Evolutionary conservation across 2,888 invertebrate genomes (phyloP), one percentile per base, ranked within the genome.

Genomic region (Stramonita haemastoma): DNA sequence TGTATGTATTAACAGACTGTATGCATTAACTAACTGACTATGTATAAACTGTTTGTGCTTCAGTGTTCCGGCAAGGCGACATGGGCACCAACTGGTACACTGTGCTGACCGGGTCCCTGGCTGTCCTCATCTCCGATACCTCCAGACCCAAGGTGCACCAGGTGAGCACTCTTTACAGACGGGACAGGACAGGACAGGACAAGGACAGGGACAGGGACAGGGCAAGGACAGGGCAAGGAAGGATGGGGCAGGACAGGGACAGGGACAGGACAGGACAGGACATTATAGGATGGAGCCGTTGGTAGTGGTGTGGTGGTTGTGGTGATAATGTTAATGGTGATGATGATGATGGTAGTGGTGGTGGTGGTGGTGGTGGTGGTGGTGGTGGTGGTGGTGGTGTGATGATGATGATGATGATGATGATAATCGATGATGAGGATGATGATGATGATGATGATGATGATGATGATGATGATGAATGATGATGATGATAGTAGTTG

Each of bases 11-110:
- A 13, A 1, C 13, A 13, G 46, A 46, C 8, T 46, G 46, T 46
- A 46, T 46, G 8, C 8, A 46, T 46, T 46, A 46, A 46, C 46
- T 46, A 8, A 46, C 46, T 46, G 46, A 46, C 46, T 46, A 46
- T 46, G 46, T 8, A 46, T 46, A 46, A 13, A 17, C 34, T 13
- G 34, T 79, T 22, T 46, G 83, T 83, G 84, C 57, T 97, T 89
- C 96, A 98, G 97, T 98, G 94, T 98, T 97, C 96, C 97, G 97
- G 73, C 97, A 98, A 96, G 98, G 98, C 70, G 98, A 98, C 96
- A 97, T 97, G 92, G 98, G 98, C 87, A 97, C 97, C 93, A 97
- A 97, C 96, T 98, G 98, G 98, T 98, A 98, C 96, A 97, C 97
- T 60, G 97, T 98, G 17, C 96, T 98, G 93, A 97, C 97, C 32